These are phyloP conservation scores for Alethe diademata DNA, from an alignment of 2,113 vertebrate genomes.

Conservation along the genomic window DNA sequence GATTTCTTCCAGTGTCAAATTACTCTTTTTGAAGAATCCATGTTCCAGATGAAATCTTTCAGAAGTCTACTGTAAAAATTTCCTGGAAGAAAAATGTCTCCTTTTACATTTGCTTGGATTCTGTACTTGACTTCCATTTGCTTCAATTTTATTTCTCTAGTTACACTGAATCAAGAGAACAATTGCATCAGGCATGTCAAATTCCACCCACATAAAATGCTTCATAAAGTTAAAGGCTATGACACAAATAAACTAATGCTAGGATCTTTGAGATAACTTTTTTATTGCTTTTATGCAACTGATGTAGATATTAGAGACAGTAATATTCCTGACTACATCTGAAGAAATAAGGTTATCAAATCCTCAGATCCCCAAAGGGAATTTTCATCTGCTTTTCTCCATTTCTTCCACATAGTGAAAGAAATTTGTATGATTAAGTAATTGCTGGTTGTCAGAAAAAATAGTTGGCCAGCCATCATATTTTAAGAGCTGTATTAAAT, in stretches of 20 bases:
- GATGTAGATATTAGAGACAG: neutral
- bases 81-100: constrained; percentile 21
- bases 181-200: constrained; percentile 12
- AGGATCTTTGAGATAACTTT: neutral
- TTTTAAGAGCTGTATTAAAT: constrained; percentile 21
- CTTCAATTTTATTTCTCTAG: constrained; percentile 9
- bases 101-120: constrained; percentile 31
- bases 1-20: neutral
- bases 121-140: constrained; percentile 17
- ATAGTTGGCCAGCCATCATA: neutral
- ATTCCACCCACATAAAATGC: constrained; percentile 9
- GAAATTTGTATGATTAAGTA: constrained; percentile 52
- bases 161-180: constrained; percentile 5
- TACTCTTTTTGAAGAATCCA: constrained; percentile 26
- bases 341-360: constrained; percentile 41
- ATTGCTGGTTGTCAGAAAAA: constrained; percentile 35
- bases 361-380: constrained; percentile 4
- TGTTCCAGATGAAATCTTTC: constrained; percentile 48
- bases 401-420: constrained; percentile 14
- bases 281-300: constrained; percentile 34
- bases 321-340: constrained; percentile 7
- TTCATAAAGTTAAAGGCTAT: constrained; percentile 25
- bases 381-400: constrained; percentile 23
- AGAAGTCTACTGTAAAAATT: constrained; percentile 7
- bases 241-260: constrained; percentile 24